Conservation (phyloP, 2,888 invertebrate genomes). For the Ceraclea dissimilis region DNA sequence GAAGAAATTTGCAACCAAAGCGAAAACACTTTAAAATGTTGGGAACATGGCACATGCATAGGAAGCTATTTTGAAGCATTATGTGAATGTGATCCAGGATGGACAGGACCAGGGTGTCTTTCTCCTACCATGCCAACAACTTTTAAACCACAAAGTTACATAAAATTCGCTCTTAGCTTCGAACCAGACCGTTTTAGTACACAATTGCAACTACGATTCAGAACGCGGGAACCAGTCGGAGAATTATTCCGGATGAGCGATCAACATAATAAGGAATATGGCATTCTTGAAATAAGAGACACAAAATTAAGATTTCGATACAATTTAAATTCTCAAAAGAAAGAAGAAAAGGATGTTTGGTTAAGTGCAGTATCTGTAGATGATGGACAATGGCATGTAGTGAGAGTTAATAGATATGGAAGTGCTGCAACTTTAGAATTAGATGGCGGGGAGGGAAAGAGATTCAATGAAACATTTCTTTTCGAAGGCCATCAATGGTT, state of each 20-base stretch:
- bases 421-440: conserved; percentile 43
- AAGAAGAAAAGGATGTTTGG: conserved; percentile 40
- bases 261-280: conserved; percentile 42
- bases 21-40: conserved; percentile 33
- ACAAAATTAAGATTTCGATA: conserved; percentile 38
- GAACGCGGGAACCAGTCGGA: conserved; percentile 46
- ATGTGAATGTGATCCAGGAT: conserved; percentile 53
- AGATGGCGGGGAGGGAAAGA: conserved; percentile 47
- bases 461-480: conserved; percentile 39
- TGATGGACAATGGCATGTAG: conserved; percentile 51
- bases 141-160: conserved; percentile 45
- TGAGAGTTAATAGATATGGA: conserved; percentile 40
- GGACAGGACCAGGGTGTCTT: conserved; percentile 37
- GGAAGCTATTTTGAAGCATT: conserved; percentile 36
- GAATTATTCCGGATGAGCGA: conserved; percentile 45
- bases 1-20: conserved; percentile 43
- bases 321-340: conserved; percentile 42
- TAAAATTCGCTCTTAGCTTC: conserved; percentile 47
- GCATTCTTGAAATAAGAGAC: conserved; percentile 41
- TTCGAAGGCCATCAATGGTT: conserved; percentile 42
- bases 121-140: conserved; percentile 38
- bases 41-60: conserved; percentile 40
- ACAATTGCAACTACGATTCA: conserved; percentile 47
- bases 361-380: conserved; percentile 40
- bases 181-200: conserved; percentile 41